Base-by-base conservation (phyloP, 2,888 invertebrate genomes). In the Erebia aethiops region DNA sequence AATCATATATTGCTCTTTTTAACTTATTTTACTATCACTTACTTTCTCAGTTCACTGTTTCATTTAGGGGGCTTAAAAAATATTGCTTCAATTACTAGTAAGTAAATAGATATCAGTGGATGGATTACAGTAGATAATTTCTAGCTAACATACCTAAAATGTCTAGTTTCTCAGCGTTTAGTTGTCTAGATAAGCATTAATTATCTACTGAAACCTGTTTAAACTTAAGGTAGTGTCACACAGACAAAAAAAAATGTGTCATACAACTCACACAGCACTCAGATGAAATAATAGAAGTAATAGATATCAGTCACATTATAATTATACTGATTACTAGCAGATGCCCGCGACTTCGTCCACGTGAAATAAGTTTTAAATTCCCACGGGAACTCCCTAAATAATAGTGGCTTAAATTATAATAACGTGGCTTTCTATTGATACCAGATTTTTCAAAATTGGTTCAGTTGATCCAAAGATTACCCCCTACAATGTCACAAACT, bases 71-170 rank as follows among this genome's bases (percentile, higher is more conserved):
- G 79, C 80, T 65, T 73, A 82, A 64, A 46, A 80, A 85, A 80
- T 81, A 84, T 84, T 87, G 89, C 91, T 91, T 91, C 89, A 90
- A 91, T 91, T 90, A 90, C 78, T 91, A 89, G 87, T 67, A 57
- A 89, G 87, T 67, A 57, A 46, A 70, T 69, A 76, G 73, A 43
- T 65, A 62, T 64, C 65, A 69, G 69, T 77, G 81, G 78, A 76
- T 78, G 80, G 86, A 82, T 87, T 89, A 89, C 86, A 87, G 75
- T 74, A 61, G 69, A 69, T 60, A 64, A 71, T 74, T 70, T 46
- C 16, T 46, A 41, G 18, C 83, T 9, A 8, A 66, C 54, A 70
- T 62, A 52, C 56, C 16, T 66, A 61, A 46, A 35, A 46, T 21
- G 8, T 26, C n/a, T 54, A 58, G 58, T 69, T 61, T 51, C 46